Evolutionary conservation across 1,140 invertebrate species (phyloP), one percentile per base, ranked within the genome.

Genomic region (Bombus confusus): DNA sequence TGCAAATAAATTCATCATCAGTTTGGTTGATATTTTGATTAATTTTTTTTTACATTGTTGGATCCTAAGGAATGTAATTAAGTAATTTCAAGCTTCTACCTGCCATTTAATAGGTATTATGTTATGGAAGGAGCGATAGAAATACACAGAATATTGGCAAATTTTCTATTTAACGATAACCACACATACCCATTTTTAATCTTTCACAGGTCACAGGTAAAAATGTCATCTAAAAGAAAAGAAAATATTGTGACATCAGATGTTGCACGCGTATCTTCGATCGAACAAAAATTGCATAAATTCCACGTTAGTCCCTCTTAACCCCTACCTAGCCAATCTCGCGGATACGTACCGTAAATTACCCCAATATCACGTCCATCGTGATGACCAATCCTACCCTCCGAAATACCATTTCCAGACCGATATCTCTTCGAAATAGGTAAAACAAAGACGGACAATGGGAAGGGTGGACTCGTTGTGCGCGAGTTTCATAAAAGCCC

Each of bases 401-500:
- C 43, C 5, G 34, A 43, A 57, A 47, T 22, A 22, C 8, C 41
- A 79, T 84, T 69, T 57, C 52, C 75, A 31, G 43, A 72, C 28
- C 18, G 62, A 34, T 28, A 28, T 25, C 8, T 18, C 73, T 39
- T n/a, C 8, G 47, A 64, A 25, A 62, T 25, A 31, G 64, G 75
- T 28, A 64, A 47, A 80, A 75, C 80, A 13, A 37, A 86, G 79
- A 80, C 73, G 62, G 47, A 76, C 71, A 80, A 52, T 69, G 57
- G 66, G 69, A 25, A 31, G 37, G 28, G n/a, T 13, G 41, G 81
- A 76, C 52, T 37, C 41, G 86, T 83, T 75, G 71, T 64, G 57
- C 64, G 59, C 68, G 47, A 62, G 66, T 81, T 82, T 90, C 87
- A 89, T 87, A 81, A 89, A 83, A 86, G 85, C 80, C 82, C 37